A percentile compares a stretch with the other conserved stretches of the same genome.
Evolutionary conservation across 2,888 invertebrate species (phyloP).

Genomic region (Ichneumon xanthorius): DNA sequence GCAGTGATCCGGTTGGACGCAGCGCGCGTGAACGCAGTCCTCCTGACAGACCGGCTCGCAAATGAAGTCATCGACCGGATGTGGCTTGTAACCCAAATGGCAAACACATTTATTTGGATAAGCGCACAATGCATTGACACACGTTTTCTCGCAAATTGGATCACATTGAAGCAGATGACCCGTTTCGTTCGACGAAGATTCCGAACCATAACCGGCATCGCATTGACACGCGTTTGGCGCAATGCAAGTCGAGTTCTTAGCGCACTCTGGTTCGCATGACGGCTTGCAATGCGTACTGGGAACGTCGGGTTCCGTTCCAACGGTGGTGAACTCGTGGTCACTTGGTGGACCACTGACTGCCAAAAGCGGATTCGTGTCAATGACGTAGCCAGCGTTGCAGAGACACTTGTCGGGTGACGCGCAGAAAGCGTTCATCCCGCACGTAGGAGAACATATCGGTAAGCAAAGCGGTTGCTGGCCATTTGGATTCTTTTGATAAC

Average conservation of each 20-base stretch:
- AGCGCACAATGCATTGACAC: constrained; percentile 51
- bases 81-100: constrained; percentile 43
- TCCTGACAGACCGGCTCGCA: constrained; percentile 74
- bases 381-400: constrained; percentile 41
- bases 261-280: constrained; percentile 49
- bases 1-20: constrained; percentile 83
- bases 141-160: constrained; percentile 56
- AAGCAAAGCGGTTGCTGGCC: background rate
- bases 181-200: background rate
- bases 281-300: constrained; percentile 38
- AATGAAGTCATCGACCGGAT: constrained; percentile 20
- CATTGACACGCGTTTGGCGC: constrained; percentile 58
- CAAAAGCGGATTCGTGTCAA: background rate
- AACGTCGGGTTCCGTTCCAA: background rate
- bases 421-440: constrained; percentile 52
- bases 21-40: constrained; percentile 84
- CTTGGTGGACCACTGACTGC: background rate
- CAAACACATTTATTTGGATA: constrained; percentile 63
- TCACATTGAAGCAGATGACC: constrained; percentile 47
- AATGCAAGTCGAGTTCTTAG: constrained; percentile 49
- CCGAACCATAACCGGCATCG: constrained; percentile 35
- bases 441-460: constrained; percentile 40
- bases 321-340: background rate
- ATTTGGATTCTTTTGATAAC: constrained; percentile 16
- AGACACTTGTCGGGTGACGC: constrained; percentile 42